Evolutionary conservation across 1,140 invertebrate species (phyloP).

Genomic region (Agrypnia vestita): DNA sequence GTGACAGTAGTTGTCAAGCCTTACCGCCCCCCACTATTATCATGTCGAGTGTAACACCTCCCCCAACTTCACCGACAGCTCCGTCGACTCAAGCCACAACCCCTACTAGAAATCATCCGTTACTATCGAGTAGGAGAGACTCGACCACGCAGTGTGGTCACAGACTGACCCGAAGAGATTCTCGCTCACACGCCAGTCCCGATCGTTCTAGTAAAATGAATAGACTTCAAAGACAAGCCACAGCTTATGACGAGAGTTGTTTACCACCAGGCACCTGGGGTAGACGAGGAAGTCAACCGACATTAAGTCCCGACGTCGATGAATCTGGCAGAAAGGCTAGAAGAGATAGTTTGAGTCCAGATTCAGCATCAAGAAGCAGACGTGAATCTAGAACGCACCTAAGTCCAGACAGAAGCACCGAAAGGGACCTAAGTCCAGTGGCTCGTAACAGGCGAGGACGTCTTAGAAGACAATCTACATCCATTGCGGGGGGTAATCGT

Average conservation of each 20-base stretch:
- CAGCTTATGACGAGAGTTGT: constrained; percentile 88
- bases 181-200: constrained; percentile 78
- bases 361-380: constrained; percentile 80
- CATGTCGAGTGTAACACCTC: constrained; percentile 86
- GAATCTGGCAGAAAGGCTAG: constrained; percentile 80
- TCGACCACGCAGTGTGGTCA: constrained; percentile 87
- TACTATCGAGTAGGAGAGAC: constrained; percentile 80
- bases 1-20: constrained; percentile 75
- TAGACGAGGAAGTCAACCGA: constrained; percentile 81
- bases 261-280: constrained; percentile 81
- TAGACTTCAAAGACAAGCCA: constrained; percentile 87
- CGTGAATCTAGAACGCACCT: constrained; percentile 83
- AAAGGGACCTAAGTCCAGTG: constrained; percentile 82
- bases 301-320: constrained; percentile 83
- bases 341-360: constrained; percentile 89
- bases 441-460: constrained; percentile 76
- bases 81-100: constrained; percentile 71
- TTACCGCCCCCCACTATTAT: constrained; percentile 86
- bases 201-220: constrained; percentile 81
- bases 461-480: constrained; percentile 86
- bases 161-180: constrained; percentile 77
- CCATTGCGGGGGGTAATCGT: constrained; percentile 75
- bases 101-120: constrained; percentile 74
- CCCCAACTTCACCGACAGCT: constrained; percentile 81
- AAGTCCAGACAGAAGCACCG: constrained; percentile 84